Percentiles rank a stretch among this genome's conserved stretches.
These are phyloP conservation scores for Quadroppia sp. DNA, from an alignment of 2,888 invertebrate species.

Conservation along the genomic window DNA sequence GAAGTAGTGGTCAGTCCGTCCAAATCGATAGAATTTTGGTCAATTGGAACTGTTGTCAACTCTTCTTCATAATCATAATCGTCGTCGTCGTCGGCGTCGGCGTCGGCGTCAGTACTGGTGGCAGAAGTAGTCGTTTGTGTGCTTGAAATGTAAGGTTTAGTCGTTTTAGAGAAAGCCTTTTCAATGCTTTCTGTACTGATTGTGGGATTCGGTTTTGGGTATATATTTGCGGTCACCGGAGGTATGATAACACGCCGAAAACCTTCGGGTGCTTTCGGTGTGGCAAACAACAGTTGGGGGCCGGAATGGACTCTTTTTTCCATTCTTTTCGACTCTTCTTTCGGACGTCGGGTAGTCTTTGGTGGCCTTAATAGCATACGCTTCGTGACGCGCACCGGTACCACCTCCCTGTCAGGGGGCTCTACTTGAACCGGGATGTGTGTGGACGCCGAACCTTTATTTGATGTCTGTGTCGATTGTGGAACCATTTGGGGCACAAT, in stretches of 20 bases:
- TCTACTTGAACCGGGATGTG: background rate
- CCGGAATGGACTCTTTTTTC: background rate
- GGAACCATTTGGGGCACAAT: background rate
- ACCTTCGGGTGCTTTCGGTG: background rate
- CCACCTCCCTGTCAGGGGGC: background rate
- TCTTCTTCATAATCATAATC: too few relatives aligned
- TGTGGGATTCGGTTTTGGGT: background rate
- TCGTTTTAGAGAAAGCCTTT: background rate
- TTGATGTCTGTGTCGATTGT: background rate
- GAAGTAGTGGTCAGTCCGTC: too few relatives aligned
- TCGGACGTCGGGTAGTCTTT: background rate
- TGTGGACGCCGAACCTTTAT: slow-evolving; percentile 12
- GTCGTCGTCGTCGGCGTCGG: too few relatives aligned
- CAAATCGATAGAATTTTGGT: too few relatives aligned
- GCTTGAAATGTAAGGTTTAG: too few relatives aligned
- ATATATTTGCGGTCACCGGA: background rate
- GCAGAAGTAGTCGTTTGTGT: too few relatives aligned
- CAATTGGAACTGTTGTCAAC: too few relatives aligned
- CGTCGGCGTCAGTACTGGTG: too few relatives aligned
- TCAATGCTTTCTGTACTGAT: background rate
- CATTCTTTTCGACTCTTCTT: too few relatives aligned
- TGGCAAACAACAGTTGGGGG: background rate
- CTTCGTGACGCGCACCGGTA: background rate
- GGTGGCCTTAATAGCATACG: slow-evolving; percentile 19
- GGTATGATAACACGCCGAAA: background rate